Base-by-base conservation (phyloP, 2,888 invertebrate species). In the Hirudinaria manillensis region DNA sequence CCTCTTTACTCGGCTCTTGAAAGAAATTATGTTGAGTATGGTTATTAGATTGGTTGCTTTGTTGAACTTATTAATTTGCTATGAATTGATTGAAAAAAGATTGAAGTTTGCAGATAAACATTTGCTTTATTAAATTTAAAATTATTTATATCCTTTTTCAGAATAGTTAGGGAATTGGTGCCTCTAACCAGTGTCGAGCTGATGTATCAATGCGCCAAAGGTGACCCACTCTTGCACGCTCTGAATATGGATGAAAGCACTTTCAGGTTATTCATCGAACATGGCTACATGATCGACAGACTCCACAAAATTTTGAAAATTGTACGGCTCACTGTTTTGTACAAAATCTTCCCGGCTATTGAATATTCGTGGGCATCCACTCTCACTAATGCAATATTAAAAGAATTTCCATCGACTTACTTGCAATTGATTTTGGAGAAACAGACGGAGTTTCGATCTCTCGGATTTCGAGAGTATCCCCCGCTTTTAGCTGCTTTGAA, bases 401-500 rank as follows among this genome's bases (percentile, higher is more conserved):
- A 21, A 10, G 29, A 3, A 27, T 13, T n/a, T 27, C 61, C 61
- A 61, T 10, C 7, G 61, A 61, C 7, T 4, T 61, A 16, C 2
- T 27, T 24, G 24, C 13, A 16, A 61, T 53, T 16, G n/a, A 61
- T 61, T 29, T 61, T 29, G 19, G 61, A 27, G 61, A 24, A 19
- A 61, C 61, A 24, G 10, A 27, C 24, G 19, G 61, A 61, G 1
- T 24, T 61, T 61, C 1, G 10, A 13, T 24, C 13, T 61, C 29
- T 10, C 3, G 24, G n/a, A 61, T 24, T 27, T 24, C 1, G 3
- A 45, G 45, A 45, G 16, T 61, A 10, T 61, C 29, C 61, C n/a
- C 61, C 61, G 19, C 29, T 61, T 16, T n/a, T 61, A 27, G 61
- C 61, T 61, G 61, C 61, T 19, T n/a, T 61, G 61, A 27, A n/a